These are phyloP conservation scores for Drosophila prosaltans DNA, from an alignment of 1,140 invertebrate species.

Conservation along the genomic window DNA sequence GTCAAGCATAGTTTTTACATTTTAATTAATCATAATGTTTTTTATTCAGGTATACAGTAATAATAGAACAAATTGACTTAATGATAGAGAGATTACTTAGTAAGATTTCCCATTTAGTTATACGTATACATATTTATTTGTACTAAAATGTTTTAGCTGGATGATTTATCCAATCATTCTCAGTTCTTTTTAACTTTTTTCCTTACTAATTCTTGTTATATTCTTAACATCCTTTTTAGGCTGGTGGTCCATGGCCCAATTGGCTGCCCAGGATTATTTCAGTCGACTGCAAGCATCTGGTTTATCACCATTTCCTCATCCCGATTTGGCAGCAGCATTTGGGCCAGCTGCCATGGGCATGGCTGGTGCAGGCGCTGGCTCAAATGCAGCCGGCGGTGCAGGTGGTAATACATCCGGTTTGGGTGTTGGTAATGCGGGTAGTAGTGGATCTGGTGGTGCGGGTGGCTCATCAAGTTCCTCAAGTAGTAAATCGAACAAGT, in stretches of 20 bases:
- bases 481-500: constrained; percentile 76
- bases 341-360: constrained; percentile 84
- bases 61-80: too few species aligned
- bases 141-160: too few species aligned
- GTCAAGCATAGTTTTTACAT: constrained; percentile 28
- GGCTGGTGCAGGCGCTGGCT: constrained; percentile 71
- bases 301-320: constrained; percentile 87
- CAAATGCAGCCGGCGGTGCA: constrained; percentile 30
- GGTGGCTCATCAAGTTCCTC: constrained; percentile 51
- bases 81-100: too few species aligned
- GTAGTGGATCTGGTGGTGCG: constrained; percentile 76
- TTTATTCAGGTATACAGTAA: too few species aligned
- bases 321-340: constrained; percentile 79
- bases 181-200: neutral
- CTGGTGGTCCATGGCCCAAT: constrained; percentile 95
- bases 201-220: neutral
- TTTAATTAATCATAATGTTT: too few species aligned
- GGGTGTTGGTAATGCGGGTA: constrained; percentile 32
- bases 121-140: too few species aligned
- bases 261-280: constrained; percentile 93
- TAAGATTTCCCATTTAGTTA: too few species aligned
- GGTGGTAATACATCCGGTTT: constrained; percentile 73
- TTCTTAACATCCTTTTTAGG: constrained; percentile 83
- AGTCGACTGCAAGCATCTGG: constrained; percentile 90
- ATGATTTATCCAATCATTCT: neutral